Base-by-base conservation (phyloP, 1,140 invertebrate species). In the Acromyrmex heyeri region DNA sequence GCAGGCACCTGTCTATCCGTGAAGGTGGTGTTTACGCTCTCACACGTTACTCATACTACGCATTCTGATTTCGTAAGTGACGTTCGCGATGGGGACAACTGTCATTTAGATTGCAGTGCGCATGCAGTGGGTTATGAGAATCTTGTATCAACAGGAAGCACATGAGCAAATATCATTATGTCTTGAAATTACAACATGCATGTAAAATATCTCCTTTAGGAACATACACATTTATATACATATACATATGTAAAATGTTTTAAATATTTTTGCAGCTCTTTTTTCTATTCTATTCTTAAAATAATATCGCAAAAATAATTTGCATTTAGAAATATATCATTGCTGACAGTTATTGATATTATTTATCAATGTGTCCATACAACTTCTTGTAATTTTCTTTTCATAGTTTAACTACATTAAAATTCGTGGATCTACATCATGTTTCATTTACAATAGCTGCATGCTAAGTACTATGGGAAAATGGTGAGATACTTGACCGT, bases 391-490 rank as follows among this genome's bases (percentile, higher is more conserved):
- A 72, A 77, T 30, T 50, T n/a, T 38, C 24, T 69, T 57, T 62
- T 27, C 50, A 59, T 34, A 62, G 24, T 24, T 77, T 70, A n/a
- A 50, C 16, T 24, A 30, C 24, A 64, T 72, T n/a, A 30, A 38
- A 65, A 88, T 90, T 86, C 61, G 70, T 87, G 44, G 14, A 38
- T 30, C 75, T 73, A 21, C 44, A 53, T 18, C 44, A 34, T 85
- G 90, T 88, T 87, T 89, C 78, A 76, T 75, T 62, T 78, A 75
- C 87, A 77, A 81, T 90, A 69, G 78, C 86, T 82, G 89, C 87
- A 89, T 91, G 89, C 70, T 88, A 88, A 90, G 87, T 90, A 72
- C 62, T 86, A 92, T 92, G 91, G 88, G 89, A 93, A 93, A 93
- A 90, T 59, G 12, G 70, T 59, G 57, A 86, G 59, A 82, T 87